Evolutionary conservation across 2,797 vertebrate genomes (phyloP).

Genomic region (Harpagifer antarcticus): DNA sequence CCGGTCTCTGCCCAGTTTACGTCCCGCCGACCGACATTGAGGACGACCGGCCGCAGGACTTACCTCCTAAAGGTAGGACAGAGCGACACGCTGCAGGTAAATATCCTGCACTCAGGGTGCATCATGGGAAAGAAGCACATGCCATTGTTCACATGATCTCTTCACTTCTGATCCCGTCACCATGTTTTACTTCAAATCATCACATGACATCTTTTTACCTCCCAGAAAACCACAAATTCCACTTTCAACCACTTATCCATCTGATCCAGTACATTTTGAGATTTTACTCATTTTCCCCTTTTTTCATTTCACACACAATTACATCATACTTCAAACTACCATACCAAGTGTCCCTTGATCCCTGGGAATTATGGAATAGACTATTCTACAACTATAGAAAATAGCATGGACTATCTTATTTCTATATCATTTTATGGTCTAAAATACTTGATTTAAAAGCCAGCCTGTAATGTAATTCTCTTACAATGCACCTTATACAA

Average conservation of each 20-base stretch:
- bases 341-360: conserved; percentile 48
- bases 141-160: conserved; percentile 60
- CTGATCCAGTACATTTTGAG: conserved; percentile 48
- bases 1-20: conserved; percentile 87
- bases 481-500: too few relatives aligned
- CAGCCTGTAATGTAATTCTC: too few relatives aligned
- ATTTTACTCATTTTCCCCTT: conserved; percentile 35
- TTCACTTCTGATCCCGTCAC: conserved; percentile 24
- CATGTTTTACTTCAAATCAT: conserved; percentile 47
- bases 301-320: conserved; percentile 63
- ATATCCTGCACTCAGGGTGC: conserved; percentile 32
- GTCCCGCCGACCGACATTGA: conserved; percentile 76
- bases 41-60: conserved; percentile 83
- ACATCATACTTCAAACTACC: conserved; percentile 45
- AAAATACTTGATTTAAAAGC: too few relatives aligned
- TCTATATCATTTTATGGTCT: too few relatives aligned
- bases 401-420: too few relatives aligned
- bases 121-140: conserved; percentile 69
- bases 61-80: conserved; percentile 92
- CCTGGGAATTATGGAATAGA: conserved; percentile 35
- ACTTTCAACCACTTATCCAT: conserved; percentile 61
- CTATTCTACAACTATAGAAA: not conserved
- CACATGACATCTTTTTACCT: conserved; percentile 45
- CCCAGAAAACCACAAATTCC: conserved; percentile 42
- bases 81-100: conserved; percentile 53